Conservation (phyloP, 1,140 invertebrate species). For the Drosophila lini region DNA sequence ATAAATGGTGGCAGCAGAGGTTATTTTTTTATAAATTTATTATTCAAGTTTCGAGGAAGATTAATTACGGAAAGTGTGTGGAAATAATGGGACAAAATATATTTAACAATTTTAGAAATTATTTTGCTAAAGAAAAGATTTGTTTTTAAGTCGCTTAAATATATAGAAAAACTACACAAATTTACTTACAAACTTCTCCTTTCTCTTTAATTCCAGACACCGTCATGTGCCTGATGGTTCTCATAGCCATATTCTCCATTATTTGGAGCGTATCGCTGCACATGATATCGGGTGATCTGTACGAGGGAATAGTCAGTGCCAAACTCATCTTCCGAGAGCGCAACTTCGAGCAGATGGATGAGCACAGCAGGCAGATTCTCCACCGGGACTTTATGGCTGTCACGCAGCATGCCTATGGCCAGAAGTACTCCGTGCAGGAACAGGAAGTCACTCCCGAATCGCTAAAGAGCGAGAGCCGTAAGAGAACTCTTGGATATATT, state of each 20-base stretch:
- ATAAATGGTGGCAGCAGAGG: slow-evolving; percentile 6
- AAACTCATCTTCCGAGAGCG: slow-evolving; percentile 73
- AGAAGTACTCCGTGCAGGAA: slow-evolving; percentile 28
- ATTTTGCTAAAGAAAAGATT: no score
- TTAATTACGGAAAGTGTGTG: not conserved
- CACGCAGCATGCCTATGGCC: slow-evolving; percentile 36
- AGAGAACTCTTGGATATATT: slow-evolving; percentile 1
- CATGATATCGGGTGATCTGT: slow-evolving; percentile 71
- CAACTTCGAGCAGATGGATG: slow-evolving; percentile 60
- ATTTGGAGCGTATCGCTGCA: slow-evolving; percentile 72
- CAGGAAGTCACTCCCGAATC: slow-evolving; percentile 30
- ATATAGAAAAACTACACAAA: no score
- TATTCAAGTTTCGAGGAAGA: not conserved
- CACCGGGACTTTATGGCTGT: slow-evolving; percentile 48
- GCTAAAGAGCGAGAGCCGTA: slow-evolving; percentile 57
- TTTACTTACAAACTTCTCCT: not conserved
- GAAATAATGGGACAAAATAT: no score
- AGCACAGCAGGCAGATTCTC: slow-evolving; percentile 61
- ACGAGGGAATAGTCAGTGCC: slow-evolving; percentile 77
- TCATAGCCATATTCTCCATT: slow-evolving; percentile 72
- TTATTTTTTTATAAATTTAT: not conserved
- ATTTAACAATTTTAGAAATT: no score
- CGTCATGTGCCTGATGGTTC: slow-evolving; percentile 76
- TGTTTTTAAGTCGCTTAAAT: no score
- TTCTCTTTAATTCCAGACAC: slow-evolving; percentile 39